These are phyloP conservation scores for Acanthochromis polyacanthus DNA, from an alignment of 2,113 vertebrate genomes.

Conservation along the genomic window DNA sequence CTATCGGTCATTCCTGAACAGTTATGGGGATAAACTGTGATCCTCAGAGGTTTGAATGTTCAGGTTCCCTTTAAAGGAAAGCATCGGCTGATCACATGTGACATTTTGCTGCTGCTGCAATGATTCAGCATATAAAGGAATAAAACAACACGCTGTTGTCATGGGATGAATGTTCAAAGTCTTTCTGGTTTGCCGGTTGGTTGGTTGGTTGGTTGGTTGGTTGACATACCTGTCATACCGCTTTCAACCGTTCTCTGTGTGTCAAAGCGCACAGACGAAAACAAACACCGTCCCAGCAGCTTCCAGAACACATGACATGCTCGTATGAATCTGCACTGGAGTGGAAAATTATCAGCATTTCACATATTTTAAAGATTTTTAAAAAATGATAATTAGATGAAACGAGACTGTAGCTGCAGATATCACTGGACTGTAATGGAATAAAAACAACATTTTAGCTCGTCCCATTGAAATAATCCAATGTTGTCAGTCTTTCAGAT, in stretches of 20 bases:
- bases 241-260: background rate
- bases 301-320: background rate
- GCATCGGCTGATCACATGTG: background rate
- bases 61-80: background rate
- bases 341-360: background rate
- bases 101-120: background rate
- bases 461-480: background rate
- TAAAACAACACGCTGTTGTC: background rate
- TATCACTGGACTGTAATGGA: background rate
- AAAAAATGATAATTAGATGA: background rate
- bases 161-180: slow-evolving; percentile 19
- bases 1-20: no score
- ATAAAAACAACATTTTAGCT: background rate
- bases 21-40: no score
- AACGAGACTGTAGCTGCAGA: background rate
- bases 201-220: slow-evolving; percentile 41
- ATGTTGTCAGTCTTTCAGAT: background rate
- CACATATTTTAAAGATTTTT: background rate
- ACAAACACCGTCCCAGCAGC: background rate
- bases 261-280: slow-evolving; percentile 16
- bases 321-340: background rate
- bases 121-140: background rate
- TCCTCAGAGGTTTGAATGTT: background rate
- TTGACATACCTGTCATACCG: slow-evolving; percentile 54
- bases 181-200: background rate